Evolutionary conservation across 2,888 invertebrate genomes (phyloP), one percentile per base, ranked within the genome.

Genomic region (Conus canariensis): DNA sequence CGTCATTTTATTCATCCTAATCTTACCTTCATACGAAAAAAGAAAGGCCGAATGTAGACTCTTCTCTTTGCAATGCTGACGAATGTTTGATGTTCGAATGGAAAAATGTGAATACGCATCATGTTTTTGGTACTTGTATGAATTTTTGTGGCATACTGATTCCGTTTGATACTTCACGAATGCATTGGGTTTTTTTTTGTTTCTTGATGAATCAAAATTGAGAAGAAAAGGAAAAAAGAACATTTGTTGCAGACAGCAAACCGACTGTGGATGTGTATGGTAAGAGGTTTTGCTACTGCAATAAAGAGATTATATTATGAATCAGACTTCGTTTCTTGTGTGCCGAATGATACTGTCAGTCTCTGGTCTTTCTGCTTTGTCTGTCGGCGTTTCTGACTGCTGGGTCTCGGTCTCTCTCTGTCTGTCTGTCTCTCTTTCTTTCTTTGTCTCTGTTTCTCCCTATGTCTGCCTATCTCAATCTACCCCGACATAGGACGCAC

Each of bases 261-360:
- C 12, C 60, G 60, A 9, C n/a, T 85, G n/a, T n/a, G 85, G 60
- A 45, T 45, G 19, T 85, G 60, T 19, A 14, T 85, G 85, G 19
- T 16, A n/a, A 60, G 85, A 85, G n/a, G 85, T n/a, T 59, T 85
- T 19, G 85, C 64, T 60, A 67, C 64, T 86, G 86, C 64, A 86
- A 86, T 86, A 86, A 86, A 86, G 86, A 86, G 12, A 67, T 45
- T 67, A 59, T 58, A 67, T 86, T 25, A 86, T 86, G 67, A 45
- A 86, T 9, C n/a, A 25, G 12, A 25, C 58, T 58, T 58, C 19
- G 16, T 25, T 9, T 25, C 25, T 16, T 58, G 83, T 83, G 56
- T 83, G 83, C 45, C 16, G 64, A 64, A 64, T 16, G 3, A 16
- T 64, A 64, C 22, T 70, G 22, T 70, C 22, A 19, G 70, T 70